A percentile compares a stretch with the other conserved stretches of the same genome.
These are phyloP conservation scores for Pygoscelis adeliae DNA, from an alignment of 2,113 vertebrate species.

Conservation along the genomic window DNA sequence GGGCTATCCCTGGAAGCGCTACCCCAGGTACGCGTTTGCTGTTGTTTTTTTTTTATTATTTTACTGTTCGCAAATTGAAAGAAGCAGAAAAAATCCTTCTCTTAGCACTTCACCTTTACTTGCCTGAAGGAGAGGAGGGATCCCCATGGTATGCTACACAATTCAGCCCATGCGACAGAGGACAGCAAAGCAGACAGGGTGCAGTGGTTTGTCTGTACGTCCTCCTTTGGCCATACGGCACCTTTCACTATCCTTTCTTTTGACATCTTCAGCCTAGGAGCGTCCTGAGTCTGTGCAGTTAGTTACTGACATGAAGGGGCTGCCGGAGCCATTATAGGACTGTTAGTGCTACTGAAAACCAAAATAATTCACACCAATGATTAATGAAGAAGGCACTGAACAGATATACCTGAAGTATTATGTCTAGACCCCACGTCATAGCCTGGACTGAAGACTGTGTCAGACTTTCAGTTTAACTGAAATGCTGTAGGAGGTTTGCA, in stretches of 20 bases:
- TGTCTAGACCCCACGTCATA: neutral
- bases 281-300: neutral
- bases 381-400: neutral
- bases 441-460: neutral
- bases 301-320: neutral
- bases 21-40: neutral
- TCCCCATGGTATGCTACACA: neutral
- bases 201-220: neutral
- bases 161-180: neutral
- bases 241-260: neutral
- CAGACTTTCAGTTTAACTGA: neutral
- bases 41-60: neutral
- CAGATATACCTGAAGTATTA: neutral
- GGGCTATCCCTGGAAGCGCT: neutral
- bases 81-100: neutral
- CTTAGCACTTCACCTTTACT: neutral
- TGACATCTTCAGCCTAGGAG: neutral
- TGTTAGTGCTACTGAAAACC: neutral
- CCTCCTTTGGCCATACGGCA: neutral
- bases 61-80: neutral
- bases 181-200: neutral
- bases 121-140: neutral
- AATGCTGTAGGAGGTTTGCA: neutral
- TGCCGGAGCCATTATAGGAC: neutral
- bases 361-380: neutral